Percentiles rank a stretch among this genome's conserved stretches.
Evolutionary conservation across 2,113 vertebrate genomes (phyloP).

Genomic region (Scartelaos histophorus): DNA sequence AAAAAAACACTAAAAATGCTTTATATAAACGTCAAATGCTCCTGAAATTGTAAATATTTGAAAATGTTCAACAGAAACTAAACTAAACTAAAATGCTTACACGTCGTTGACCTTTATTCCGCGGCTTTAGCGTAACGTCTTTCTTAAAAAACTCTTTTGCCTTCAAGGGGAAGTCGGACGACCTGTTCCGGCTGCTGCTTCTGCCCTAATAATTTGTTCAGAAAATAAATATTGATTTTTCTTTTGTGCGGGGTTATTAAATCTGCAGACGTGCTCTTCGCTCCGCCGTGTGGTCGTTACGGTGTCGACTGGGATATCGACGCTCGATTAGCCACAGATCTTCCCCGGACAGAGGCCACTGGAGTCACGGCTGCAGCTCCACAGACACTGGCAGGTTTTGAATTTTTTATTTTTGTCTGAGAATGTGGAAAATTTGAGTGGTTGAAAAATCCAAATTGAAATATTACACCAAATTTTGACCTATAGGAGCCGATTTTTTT

Average conservation of each 20-base stretch:
- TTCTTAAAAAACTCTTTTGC: conserved; percentile 22
- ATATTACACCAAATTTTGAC: neutral
- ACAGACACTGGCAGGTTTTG: conserved; percentile 20
- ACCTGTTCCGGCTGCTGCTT: conserved; percentile 23
- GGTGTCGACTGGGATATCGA: conserved; percentile 38
- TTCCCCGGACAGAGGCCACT: conserved; percentile 25
- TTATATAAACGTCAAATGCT: too few species aligned
- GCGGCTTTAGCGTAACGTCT: too few species aligned
- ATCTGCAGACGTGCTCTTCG: conserved; percentile 22
- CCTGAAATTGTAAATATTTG: too few species aligned
- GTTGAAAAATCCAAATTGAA: neutral
- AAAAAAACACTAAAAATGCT: too few species aligned
- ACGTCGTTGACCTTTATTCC: too few species aligned
- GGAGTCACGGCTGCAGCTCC: conserved; percentile 13
- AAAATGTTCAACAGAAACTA: too few species aligned
- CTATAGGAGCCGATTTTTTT: too few species aligned
- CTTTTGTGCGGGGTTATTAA: conserved; percentile 48
- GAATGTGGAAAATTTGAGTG: too few species aligned
- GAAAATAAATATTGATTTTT: conserved; percentile 49
- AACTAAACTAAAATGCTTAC: too few species aligned
- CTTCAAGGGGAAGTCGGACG: conserved; percentile 14
- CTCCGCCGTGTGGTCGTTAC: conserved; percentile 16
- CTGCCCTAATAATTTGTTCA: conserved; percentile 15
- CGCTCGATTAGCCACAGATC: conserved; percentile 47
- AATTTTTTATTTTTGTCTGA: conserved; percentile 1